Evolutionary conservation across 2,797 vertebrate genomes (phyloP).

Genomic region (Chlorospingus semifuscus): DNA sequence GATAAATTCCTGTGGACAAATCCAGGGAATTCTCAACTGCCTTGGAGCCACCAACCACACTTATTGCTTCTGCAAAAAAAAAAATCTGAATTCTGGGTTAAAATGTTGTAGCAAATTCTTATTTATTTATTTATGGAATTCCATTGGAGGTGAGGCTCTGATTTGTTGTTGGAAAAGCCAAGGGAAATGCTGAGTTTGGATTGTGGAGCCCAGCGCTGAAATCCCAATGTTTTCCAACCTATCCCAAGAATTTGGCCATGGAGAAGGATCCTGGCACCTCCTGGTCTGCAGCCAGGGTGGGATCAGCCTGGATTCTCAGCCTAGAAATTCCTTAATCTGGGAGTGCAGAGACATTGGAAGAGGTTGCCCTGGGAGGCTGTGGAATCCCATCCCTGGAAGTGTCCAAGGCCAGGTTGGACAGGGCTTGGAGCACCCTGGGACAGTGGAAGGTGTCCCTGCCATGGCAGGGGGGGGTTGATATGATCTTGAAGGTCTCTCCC

Average conservation of each 20-base stretch:
- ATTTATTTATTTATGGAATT: background rate
- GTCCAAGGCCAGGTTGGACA: rapidly evolving
- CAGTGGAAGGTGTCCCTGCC: background rate
- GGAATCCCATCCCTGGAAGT: background rate
- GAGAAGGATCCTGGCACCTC: background rate
- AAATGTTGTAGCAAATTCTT: background rate
- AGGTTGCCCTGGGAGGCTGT: background rate
- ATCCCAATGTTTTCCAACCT: background rate
- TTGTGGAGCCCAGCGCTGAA: background rate
- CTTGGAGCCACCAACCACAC: background rate
- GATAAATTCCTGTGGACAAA: background rate
- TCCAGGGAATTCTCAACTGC: background rate
- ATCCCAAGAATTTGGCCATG: rapidly evolving
- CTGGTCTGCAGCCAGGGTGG: background rate
- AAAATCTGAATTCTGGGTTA: rapidly evolving
- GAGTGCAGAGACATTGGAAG: background rate
- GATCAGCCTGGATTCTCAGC: background rate
- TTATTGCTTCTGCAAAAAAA: background rate
- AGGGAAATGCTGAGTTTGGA: background rate
- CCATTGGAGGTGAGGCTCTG: rapidly evolving
- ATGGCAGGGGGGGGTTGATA: too few species aligned
- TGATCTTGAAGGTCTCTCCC: too few species aligned
- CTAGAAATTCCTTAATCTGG: background rate
- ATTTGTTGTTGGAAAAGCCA: background rate
- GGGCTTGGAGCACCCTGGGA: background rate